Percentiles rank a stretch among this genome's conserved stretches.
phyloP scores from a whole-genome alignment of 92 coral and sea anemone species.

The Parazoanthus darwini region DNA sequence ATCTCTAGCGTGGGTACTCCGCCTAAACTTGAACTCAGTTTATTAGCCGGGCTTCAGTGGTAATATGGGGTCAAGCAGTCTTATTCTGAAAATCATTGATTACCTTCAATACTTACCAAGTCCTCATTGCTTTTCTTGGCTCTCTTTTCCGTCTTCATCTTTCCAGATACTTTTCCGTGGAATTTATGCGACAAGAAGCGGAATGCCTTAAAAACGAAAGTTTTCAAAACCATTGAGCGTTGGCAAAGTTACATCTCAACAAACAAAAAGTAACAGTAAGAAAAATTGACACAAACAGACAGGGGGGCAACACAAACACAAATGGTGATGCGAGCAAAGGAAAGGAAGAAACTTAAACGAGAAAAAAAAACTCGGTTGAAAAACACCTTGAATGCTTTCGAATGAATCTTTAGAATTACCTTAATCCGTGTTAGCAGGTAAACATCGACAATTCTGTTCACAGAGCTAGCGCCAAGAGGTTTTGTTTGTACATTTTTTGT shows the following conservation, averaged over 20 bases:
- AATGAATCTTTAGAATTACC: too few species aligned
- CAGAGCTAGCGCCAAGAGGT: too few species aligned
- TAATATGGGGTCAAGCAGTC: neutral
- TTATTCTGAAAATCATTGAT: neutral
- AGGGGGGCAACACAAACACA: neutral
- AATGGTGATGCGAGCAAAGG: neutral
- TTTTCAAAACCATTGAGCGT: too few species aligned
- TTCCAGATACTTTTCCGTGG: conserved; percentile 94
- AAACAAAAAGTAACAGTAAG: neutral
- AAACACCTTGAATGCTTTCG: too few species aligned
- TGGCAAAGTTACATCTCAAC: neutral
- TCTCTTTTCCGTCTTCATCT: conserved; percentile 91
- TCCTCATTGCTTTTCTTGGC: conserved; percentile 88
- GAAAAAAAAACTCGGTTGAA: neutral
- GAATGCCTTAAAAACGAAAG: conserved; percentile 68
- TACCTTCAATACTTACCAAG: conserved; percentile 60
- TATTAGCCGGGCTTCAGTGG: neutral
- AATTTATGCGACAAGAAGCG: conserved; percentile 94
- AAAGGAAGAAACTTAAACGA: neutral
- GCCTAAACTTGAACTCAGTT: neutral
- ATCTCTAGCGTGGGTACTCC: neutral
- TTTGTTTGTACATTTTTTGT: too few species aligned
- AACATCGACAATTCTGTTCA: too few species aligned
- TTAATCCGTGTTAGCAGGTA: too few species aligned
- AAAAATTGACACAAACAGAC: neutral